Conservation (phyloP, 2,888 invertebrate genomes). For the Helobdella robusta region DNA sequence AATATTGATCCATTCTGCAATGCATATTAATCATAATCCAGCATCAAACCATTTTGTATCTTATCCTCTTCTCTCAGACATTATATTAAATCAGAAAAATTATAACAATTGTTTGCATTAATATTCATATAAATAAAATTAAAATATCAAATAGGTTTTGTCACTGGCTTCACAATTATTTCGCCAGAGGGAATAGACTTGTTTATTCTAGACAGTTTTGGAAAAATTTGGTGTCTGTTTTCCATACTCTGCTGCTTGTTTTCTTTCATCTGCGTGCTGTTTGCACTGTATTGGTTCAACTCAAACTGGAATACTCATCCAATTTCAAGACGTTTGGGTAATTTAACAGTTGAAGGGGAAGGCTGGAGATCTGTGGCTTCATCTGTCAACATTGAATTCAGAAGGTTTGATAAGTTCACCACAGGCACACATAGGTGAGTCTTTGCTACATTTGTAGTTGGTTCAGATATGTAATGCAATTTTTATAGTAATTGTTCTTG, state of each 20-base stretch:
- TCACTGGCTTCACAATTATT: slow-evolving; percentile 13
- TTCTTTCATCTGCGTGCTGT: slow-evolving; percentile 39
- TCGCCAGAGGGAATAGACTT: neutral
- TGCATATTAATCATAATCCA: no score
- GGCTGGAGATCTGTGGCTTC: slow-evolving; percentile 64
- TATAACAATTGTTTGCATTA: no score
- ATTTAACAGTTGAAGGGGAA: slow-evolving; percentile 38
- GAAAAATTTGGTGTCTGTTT: slow-evolving; percentile 8
- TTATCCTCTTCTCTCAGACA: no score
- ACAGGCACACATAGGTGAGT: slow-evolving; percentile 41
- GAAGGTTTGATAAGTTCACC: slow-evolving; percentile 54
- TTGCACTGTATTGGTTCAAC: slow-evolving; percentile 61
- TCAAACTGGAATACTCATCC: slow-evolving; percentile 67
- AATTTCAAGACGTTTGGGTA: slow-evolving; percentile 59
- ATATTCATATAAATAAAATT: no score
- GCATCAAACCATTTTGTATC: no score
- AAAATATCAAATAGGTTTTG: no score
- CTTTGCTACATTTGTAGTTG: no score
- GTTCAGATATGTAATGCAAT: no score
- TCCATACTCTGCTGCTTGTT: neutral
- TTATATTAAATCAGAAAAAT: no score
- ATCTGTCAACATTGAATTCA: slow-evolving; percentile 65
- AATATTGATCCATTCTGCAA: no score
- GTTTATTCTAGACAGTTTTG: neutral
- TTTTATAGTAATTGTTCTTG: neutral